A percentile compares a stretch with the other conserved stretches of the same genome.
phyloP scores from a whole-genome alignment of 2,888 invertebrate species.

The Oxystoma pomonae region DNA sequence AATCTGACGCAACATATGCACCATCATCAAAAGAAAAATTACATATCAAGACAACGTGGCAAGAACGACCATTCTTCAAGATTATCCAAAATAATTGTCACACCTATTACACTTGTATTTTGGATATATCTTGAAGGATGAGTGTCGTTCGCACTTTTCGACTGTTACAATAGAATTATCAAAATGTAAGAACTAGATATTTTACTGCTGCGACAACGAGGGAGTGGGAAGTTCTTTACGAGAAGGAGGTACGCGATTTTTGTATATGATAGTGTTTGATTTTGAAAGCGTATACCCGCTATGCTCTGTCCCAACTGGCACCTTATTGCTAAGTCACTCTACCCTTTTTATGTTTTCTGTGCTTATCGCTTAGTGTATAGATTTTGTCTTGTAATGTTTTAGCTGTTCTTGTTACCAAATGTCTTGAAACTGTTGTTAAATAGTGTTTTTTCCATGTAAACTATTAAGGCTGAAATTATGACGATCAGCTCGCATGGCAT shows the following conservation, averaged over 20 bases:
- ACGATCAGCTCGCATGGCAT: not conserved
- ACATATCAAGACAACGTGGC: no score
- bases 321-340: constrained; percentile 18
- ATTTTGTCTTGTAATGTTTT: constrained; percentile 13
- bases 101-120: no score
- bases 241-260: constrained; percentile 19
- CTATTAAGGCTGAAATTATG: not conserved
- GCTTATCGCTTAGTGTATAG: constrained; percentile 18
- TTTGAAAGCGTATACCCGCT: constrained; percentile 16
- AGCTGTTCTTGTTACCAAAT: no score
- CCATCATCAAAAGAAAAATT: no score
- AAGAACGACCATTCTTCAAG: no score
- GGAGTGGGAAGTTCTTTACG: not conserved
- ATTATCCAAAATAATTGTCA: no score
- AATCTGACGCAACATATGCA: no score
- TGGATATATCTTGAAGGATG: no score
- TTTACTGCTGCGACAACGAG: not conserved
- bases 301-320: constrained; percentile 27
- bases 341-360: constrained; percentile 10
- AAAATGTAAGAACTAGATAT: no score
- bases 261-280: constrained; percentile 6
- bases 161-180: no score
- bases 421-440: not conserved
- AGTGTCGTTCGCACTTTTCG: no score
- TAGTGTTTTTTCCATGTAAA: not conserved